Percentiles rank a stretch among this genome's conserved stretches.
Evolutionary conservation across 2,888 invertebrate species (phyloP).

Genomic region (Amaurobius ferox): DNA sequence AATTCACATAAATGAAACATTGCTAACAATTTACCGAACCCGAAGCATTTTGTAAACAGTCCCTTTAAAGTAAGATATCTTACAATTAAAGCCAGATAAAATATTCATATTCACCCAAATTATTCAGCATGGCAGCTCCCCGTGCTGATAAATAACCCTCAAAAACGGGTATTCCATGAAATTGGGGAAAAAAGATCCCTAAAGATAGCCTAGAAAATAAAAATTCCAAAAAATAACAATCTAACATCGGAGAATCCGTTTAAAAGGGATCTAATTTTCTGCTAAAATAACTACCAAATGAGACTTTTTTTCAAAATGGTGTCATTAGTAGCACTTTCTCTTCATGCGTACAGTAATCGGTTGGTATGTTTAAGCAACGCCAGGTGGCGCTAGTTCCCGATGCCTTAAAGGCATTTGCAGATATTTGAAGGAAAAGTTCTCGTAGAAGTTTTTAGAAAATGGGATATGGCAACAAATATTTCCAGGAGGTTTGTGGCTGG

Average conservation of each 20-base stretch:
- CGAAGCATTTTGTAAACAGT: conserved; percentile 17
- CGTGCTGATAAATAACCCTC: conserved; percentile 52
- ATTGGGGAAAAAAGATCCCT: conserved; percentile 16
- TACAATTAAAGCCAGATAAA: conserved; percentile 69
- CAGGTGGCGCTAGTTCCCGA: conserved; percentile 54
- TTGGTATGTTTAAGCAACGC: conserved; percentile 40
- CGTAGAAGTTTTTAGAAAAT: not conserved
- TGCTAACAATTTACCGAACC: too few species aligned
- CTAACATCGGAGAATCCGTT: conserved; percentile 53
- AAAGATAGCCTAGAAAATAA: conserved; percentile 24
- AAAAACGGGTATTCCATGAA: conserved; percentile 23
- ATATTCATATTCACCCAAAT: conserved; percentile 67
- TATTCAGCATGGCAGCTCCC: conserved; percentile 29
- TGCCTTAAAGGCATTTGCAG: conserved; percentile 45
- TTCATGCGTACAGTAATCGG: conserved; percentile 56
- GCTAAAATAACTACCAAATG: conserved; percentile 69
- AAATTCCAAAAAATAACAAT: conserved; percentile 29
- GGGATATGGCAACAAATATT: conserved; percentile 41
- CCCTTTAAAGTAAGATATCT: conserved; percentile 46
- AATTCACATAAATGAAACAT: too few species aligned
- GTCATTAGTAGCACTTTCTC: conserved; percentile 48
- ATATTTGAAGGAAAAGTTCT: conserved; percentile 35
- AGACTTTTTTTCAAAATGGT: conserved; percentile 51
- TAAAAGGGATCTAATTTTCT: conserved; percentile 69
- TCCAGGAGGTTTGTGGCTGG: not conserved